Conservation (phyloP, 2,797 vertebrate genomes). For the Brotula barbata region DNA sequence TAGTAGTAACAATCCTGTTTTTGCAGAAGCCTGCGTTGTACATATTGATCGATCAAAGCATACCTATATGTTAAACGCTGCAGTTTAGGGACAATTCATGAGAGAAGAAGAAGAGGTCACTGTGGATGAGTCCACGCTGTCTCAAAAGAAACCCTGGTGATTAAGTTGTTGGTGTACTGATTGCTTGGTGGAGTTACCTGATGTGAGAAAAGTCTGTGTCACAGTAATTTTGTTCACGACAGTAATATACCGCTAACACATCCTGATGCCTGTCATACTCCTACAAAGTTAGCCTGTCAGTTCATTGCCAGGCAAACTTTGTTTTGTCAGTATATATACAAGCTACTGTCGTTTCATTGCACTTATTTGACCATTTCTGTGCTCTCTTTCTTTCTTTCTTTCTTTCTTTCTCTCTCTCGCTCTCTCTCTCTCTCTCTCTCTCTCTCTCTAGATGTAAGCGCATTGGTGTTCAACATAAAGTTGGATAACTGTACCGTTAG, state of each 20-base stretch:
- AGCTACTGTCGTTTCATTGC: constrained; percentile 86
- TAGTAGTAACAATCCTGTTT: constrained; percentile 60
- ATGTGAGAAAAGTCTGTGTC: constrained; percentile 67
- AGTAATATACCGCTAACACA: constrained; percentile 79
- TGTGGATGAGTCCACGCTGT: constrained; percentile 43
- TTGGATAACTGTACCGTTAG: constrained; percentile 92
- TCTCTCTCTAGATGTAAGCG: constrained; percentile 88
- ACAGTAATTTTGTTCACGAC: constrained; percentile 64
- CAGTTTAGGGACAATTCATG: constrained; percentile 53
- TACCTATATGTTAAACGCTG: constrained; percentile 72
- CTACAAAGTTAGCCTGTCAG: constrained; percentile 84
- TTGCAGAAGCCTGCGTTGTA: constrained; percentile 75
- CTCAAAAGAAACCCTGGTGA: constrained; percentile 44
- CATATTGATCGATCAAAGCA: constrained; percentile 77
- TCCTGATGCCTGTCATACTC: constrained; percentile 82
- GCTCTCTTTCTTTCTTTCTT: constrained; percentile 69
- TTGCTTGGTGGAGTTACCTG: constrained; percentile 58
- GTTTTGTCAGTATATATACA: constrained; percentile 86
- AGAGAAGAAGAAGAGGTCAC: constrained; percentile 43
- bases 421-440: not conserved
- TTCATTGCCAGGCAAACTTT: constrained; percentile 87
- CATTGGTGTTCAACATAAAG: constrained; percentile 91
- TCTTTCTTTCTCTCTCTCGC: constrained; percentile 88
- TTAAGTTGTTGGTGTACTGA: constrained; percentile 50
- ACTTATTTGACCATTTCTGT: constrained; percentile 95